Percentiles rank a stretch among this genome's conserved stretches.
phyloP scores from a whole-genome alignment of 1,140 invertebrate species.

The Calephelis nemesis region DNA sequence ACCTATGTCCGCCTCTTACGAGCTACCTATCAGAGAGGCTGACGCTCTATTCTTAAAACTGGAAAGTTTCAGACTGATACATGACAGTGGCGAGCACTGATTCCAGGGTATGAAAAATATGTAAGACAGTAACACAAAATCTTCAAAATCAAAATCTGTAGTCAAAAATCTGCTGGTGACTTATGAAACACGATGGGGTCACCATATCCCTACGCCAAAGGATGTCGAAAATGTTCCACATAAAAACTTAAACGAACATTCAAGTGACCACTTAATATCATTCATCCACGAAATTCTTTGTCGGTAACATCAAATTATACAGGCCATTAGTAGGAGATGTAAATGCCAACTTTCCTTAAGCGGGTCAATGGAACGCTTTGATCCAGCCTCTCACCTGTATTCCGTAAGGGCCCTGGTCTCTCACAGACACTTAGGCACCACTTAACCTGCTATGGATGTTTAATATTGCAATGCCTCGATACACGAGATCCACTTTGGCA shows the following conservation, averaged over 20 bases:
- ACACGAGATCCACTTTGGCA: constrained; percentile 32
- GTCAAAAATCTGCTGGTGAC: too few relatives aligned
- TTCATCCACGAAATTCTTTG: constrained; percentile 9
- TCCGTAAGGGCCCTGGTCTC: constrained; percentile 51
- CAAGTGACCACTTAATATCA: neutral
- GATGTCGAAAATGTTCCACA: neutral
- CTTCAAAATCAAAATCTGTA: too few relatives aligned
- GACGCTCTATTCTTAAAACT: too few relatives aligned
- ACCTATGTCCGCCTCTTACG: too few relatives aligned
- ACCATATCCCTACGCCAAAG: neutral
- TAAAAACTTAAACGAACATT: neutral
- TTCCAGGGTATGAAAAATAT: too few relatives aligned
- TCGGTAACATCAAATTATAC: constrained; percentile 21
- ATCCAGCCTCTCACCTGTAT: constrained; percentile 62
- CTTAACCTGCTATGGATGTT: constrained; percentile 54
- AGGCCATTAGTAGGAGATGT: constrained; percentile 31
- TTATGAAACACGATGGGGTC: too few relatives aligned
- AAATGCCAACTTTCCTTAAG: constrained; percentile 50
- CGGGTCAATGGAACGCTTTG: constrained; percentile 71
- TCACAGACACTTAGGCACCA: constrained; percentile 53
- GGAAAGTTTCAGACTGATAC: too few relatives aligned
- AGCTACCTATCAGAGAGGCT: too few relatives aligned
- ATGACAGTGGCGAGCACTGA: too few relatives aligned
- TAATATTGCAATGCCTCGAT: constrained; percentile 42
- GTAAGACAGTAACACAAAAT: too few relatives aligned